These are phyloP conservation scores for Trematomus bernacchii DNA, from an alignment of 2,797 vertebrate genomes.

Conservation along the genomic window DNA sequence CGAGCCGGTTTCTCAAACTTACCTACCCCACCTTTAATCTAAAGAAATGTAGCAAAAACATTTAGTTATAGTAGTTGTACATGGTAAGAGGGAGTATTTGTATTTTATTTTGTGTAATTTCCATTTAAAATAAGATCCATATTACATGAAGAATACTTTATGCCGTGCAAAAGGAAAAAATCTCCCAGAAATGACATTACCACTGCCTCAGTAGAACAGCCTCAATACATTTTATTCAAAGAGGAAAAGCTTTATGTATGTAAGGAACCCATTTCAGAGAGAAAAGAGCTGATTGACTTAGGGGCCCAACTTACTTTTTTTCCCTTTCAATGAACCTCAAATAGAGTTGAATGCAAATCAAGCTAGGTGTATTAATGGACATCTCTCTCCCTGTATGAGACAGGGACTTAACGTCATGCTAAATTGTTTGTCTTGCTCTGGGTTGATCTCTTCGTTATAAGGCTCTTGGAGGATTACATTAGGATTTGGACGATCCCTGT, in stretches of 20 bases:
- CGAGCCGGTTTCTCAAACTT: no score
- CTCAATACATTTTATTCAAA: conserved; percentile 42
- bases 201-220: conserved; percentile 2
- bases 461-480: conserved; percentile 83
- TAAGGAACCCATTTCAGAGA: conserved; percentile 53
- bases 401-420: conserved; percentile 78
- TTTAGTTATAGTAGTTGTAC: neutral
- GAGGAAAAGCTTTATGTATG: conserved; percentile 60
- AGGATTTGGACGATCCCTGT: conserved; percentile 84
- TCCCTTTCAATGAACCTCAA: conserved; percentile 74
- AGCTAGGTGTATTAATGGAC: conserved; percentile 84
- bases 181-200: conserved; percentile 4
- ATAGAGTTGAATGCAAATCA: conserved; percentile 83
- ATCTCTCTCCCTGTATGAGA: conserved; percentile 79
- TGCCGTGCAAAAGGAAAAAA: conserved; percentile 5
- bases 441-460: conserved; percentile 90
- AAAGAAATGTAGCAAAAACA: neutral
- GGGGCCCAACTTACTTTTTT: conserved; percentile 70
- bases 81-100: neutral
- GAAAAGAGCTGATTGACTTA: conserved; percentile 82
- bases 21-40: no score
- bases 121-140: neutral
- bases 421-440: conserved; percentile 88
- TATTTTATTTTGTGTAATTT: neutral
- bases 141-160: conserved; percentile 8